These are phyloP conservation scores for Speoplatyrhinus poulsoni DNA, from an alignment of 2,113 vertebrate species.

Conservation along the genomic window DNA sequence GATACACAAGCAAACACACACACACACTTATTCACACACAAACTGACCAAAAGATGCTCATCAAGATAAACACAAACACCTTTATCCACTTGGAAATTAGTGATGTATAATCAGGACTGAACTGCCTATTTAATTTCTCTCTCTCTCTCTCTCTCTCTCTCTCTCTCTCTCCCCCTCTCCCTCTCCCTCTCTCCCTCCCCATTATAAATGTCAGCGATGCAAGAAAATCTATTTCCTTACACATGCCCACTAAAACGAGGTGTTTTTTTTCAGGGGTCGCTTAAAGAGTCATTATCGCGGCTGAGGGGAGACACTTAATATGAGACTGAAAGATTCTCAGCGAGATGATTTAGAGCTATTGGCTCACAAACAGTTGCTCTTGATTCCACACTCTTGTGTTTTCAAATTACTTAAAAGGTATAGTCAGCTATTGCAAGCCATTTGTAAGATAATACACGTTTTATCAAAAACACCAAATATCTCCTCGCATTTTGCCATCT, in stretches of 20 bases:
- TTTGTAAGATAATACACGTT: too few relatives aligned
- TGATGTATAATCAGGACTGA: conserved; percentile 72
- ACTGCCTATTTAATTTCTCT: conserved; percentile 59
- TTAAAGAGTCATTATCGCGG: conserved; percentile 35
- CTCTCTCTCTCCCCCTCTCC: conserved; percentile 31
- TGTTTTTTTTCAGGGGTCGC: conserved; percentile 39
- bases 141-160: conserved; percentile 28
- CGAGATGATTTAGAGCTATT: conserved; percentile 4
- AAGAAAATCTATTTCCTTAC: conserved; percentile 60
- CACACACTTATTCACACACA: not conserved
- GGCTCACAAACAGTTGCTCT: conserved; percentile 18
- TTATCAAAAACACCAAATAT: too few relatives aligned
- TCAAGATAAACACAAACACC: conserved; percentile 8
- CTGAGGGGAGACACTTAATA: conserved; percentile 29
- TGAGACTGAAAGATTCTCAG: conserved; percentile 27
- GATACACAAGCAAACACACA: conserved; percentile 25
- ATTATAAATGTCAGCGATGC: conserved; percentile 58
- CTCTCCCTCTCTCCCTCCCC: conserved; percentile 33
- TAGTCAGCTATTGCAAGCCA: too few relatives aligned
- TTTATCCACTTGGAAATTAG: conserved; percentile 60
- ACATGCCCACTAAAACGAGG: conserved; percentile 42
- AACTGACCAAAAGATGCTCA: not conserved
- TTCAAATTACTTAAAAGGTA: too few relatives aligned
- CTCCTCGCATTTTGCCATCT: too few relatives aligned
- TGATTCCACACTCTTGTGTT: conserved; percentile 7